These are phyloP conservation scores for Drosophila kanapiae DNA, from an alignment of 1,140 invertebrate species.

Conservation along the genomic window DNA sequence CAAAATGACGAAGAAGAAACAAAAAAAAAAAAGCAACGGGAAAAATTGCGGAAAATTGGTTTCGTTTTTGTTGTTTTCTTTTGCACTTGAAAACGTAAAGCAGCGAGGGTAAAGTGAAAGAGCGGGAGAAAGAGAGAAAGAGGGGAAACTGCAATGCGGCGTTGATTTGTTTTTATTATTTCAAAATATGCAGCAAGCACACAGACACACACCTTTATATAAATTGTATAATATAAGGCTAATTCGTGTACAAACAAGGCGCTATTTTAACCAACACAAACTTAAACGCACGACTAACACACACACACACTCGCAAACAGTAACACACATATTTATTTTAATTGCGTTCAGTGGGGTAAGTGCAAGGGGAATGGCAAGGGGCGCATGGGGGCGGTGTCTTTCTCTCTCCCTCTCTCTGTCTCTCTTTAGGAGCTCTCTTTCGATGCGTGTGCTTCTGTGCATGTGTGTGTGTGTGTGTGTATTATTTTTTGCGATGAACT, in stretches of 20 bases:
- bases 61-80: constrained; percentile 18
- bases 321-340: constrained; percentile 45
- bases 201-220: constrained; percentile 13
- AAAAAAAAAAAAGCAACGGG: constrained; percentile 9
- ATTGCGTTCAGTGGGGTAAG: constrained; percentile 53
- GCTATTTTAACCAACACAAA: constrained; percentile 71
- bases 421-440: constrained; percentile 3
- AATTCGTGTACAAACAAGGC: constrained; percentile 82
- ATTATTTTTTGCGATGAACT: constrained; percentile 83
- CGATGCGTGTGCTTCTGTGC: constrained; percentile 2
- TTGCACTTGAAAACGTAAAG: constrained; percentile 55
- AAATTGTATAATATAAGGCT: constrained; percentile 55
- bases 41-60: constrained; percentile 34
- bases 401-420: constrained; percentile 12
- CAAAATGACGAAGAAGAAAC: constrained; percentile 15
- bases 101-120: neutral
- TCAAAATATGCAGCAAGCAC: constrained; percentile 39
- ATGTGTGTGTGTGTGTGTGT: constrained; percentile 46
- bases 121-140: neutral
- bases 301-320: constrained; percentile 9
- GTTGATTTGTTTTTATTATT: constrained; percentile 48
- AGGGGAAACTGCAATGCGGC: constrained; percentile 32
- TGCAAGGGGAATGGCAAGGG: constrained; percentile 45
- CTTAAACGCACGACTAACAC: constrained; percentile 30
- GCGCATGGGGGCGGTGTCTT: constrained; percentile 36